These are phyloP conservation scores for cat (Felis catus) DNA, from an alignment of 2,113 vertebrate genomes.

Conservation along the genomic window DNA sequence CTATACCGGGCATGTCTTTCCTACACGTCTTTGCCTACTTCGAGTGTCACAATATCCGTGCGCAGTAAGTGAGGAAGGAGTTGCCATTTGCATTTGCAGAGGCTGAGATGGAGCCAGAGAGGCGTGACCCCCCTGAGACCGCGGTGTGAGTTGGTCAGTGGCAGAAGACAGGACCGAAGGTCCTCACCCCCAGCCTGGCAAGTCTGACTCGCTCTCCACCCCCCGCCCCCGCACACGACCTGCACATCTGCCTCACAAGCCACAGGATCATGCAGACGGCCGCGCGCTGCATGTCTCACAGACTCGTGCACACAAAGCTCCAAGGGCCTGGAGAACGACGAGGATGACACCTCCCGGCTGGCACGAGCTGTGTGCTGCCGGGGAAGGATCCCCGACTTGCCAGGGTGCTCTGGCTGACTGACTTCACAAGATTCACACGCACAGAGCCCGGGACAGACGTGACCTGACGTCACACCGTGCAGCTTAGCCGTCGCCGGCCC, in stretches of 20 bases:
- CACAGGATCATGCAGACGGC: accelerated
- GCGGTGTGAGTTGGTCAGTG: not conserved
- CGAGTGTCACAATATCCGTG: not conserved
- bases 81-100: not conserved
- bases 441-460: not conserved
- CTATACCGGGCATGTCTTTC: not conserved
- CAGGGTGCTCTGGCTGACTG: not conserved
- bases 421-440: not conserved
- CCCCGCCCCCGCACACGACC: not conserved
- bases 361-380: accelerated
- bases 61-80: not conserved
- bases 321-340: accelerated
- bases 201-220: not conserved
- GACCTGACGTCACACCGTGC: accelerated
- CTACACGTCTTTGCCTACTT: not conserved
- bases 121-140: not conserved
- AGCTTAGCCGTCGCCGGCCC: not conserved
- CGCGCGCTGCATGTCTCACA: not conserved
- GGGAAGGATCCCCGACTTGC: not conserved
- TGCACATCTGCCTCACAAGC: not conserved
- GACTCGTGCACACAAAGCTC: not conserved
- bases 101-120: accelerated
- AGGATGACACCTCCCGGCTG: not conserved
- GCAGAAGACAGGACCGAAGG: not conserved
- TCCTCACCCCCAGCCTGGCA: not conserved